Base-by-base conservation (phyloP, 2,797 vertebrate genomes). In the Fistularia tabacaria region DNA sequence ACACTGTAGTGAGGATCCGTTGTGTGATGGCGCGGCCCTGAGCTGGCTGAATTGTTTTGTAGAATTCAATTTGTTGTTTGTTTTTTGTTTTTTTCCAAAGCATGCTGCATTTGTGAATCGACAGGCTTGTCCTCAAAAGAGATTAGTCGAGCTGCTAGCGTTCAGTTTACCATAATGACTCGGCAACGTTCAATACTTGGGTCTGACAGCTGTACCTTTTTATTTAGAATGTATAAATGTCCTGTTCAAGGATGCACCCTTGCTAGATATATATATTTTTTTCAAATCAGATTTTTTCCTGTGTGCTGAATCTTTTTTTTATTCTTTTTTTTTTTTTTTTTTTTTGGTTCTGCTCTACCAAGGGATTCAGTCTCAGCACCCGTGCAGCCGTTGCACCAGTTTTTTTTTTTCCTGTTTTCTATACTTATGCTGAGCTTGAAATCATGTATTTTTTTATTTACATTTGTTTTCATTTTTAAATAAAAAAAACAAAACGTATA, bases 141-240 rank as follows among this genome's bases (percentile, higher is more conserved):
- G 80, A 84, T 85, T 79, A 81, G 82, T 81, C 73, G 57, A 76
- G 72, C 69, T 86, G 76, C 75, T 81, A 80, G 73, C 64, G 14
- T 85, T 80, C 66, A 69, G 72, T 85, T 87, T 77, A 76, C 59
- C 60, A 69, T 81, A 56, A 71, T 70, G 77, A 78, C 67, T 76
- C 36, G 14, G 61, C 64, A 51, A 64, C 25, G 2, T 25, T 25
- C 25, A 76, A 56, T 50, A 51, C 60, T 72, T 53, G 75, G 76
- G 80, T 85, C 75, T 7, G 53, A 73, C 70, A 59, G 76, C 80
- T 87, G 83, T 82, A 77, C 69, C 66, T 80, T 85, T 83, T 44
- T 36, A 77, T 84, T 70, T 86, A 83, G 87, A 90, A 91, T 90
- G 91, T 90, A 90, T 77, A 43, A 66, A 59, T 51, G 69, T 83